These are phyloP conservation scores for Vanessa atalanta DNA, from an alignment of 1,140 invertebrate species.

Conservation along the genomic window DNA sequence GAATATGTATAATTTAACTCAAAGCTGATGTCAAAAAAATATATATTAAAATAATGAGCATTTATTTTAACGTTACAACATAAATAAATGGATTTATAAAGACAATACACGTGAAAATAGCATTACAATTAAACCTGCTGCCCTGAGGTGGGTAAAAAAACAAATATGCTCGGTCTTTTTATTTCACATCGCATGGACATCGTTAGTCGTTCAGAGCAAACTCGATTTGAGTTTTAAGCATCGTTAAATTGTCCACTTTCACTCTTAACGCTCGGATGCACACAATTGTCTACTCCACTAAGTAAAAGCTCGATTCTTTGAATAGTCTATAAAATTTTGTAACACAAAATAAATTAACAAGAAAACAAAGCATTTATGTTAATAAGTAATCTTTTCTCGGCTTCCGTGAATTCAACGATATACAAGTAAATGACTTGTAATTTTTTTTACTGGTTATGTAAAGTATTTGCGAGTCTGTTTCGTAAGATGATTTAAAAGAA, in stretches of 20 bases:
- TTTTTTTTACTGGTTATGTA: not conserved
- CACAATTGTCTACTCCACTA: conserved; percentile 48
- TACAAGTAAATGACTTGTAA: not conserved
- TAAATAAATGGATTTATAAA: too few relatives aligned
- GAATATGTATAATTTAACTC: too few relatives aligned
- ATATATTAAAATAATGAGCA: too few relatives aligned
- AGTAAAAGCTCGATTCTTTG: conserved; percentile 47
- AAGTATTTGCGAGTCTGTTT: not conserved
- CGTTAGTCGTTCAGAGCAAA: conserved; percentile 30
- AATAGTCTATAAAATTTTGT: conserved; percentile 36
- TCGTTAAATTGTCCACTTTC: conserved; percentile 63
- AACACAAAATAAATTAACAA: conserved; percentile 22
- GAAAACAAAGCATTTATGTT: conserved; percentile 3
- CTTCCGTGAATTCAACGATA: not conserved
- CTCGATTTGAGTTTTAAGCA: conserved; percentile 48
- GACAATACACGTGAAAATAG: too few relatives aligned
- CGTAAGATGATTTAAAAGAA: not conserved
- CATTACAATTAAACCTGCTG: too few relatives aligned
- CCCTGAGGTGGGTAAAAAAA: too few relatives aligned
- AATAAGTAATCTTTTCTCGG: not conserved
- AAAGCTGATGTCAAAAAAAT: too few relatives aligned
- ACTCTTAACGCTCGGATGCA: conserved; percentile 63
- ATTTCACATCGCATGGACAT: conserved; percentile 24
- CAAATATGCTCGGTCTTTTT: not conserved
- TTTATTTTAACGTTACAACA: too few relatives aligned